phyloP scores from a whole-genome alignment of 2,888 invertebrate species.

The Melipona bicolor region DNA sequence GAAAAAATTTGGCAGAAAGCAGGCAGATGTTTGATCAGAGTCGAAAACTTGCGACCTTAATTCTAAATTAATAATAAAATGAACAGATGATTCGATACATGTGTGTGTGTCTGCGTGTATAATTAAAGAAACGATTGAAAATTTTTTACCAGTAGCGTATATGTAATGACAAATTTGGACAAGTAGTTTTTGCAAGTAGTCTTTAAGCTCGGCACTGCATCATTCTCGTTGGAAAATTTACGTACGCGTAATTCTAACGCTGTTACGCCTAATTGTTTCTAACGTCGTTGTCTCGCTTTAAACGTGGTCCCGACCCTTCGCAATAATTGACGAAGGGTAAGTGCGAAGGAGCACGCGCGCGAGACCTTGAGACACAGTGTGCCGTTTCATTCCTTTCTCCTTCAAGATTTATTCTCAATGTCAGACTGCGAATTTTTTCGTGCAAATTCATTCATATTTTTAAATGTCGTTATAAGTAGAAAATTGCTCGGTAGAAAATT shows the following conservation, averaged over 20 bases:
- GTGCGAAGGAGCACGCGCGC: conserved; percentile 26
- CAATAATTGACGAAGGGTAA: conserved; percentile 62
- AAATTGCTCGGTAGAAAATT: too few relatives aligned
- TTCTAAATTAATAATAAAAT: too few relatives aligned
- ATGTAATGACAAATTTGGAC: not conserved
- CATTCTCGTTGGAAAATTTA: conserved; percentile 12
- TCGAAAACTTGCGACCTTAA: too few relatives aligned
- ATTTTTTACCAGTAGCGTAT: too few relatives aligned
- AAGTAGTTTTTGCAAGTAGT: not conserved
- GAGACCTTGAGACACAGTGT: conserved; percentile 47
- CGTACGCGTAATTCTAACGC: conserved; percentile 49
- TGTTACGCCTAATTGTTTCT: conserved; percentile 62
- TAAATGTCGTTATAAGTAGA: too few relatives aligned
- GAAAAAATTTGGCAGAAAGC: not conserved
- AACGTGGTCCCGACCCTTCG: conserved; percentile 53
- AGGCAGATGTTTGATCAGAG: too few relatives aligned
- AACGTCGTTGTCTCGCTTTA: conserved; percentile 57
- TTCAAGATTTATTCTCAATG: not conserved
- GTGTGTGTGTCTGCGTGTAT: too few relatives aligned
- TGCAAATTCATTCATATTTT: too few relatives aligned
- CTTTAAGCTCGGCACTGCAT: not conserved
- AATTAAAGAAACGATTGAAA: too few relatives aligned
- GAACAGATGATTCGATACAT: too few relatives aligned
- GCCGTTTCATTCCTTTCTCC: conserved; percentile 3
- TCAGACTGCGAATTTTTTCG: too few relatives aligned